Evolutionary conservation across 2,888 invertebrate genomes (phyloP), one percentile per base, ranked within the genome.

Genomic region (Heliconius ismenius): DNA sequence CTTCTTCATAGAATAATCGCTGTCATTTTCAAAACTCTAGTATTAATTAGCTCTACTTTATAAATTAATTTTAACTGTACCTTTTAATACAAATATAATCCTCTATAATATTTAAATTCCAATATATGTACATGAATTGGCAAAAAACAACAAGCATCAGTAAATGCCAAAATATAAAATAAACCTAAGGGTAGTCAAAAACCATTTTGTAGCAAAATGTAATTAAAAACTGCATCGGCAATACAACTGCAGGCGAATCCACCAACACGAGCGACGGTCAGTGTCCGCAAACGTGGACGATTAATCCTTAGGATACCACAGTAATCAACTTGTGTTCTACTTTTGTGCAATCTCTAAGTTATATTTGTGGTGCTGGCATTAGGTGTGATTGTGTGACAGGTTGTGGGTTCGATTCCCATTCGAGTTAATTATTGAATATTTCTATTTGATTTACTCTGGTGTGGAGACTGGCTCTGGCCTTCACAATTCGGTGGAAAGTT

Each of bases 151-250:
- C 32, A 39, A n/a, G 65, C 24, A 54, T 21, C 28, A 54, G 13
- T n/a, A 54, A 36, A 24, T 65, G 32, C n/a, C 39, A 36, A 65
- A 49, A 49, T 21, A n/a, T 36, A 28, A 49, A 69, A 28, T 11
- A 32, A 70, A 62, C 21, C 24, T 1, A 62, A 43, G 43, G 43
- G 21, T 13, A 26, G 28, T 21, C 62, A 21, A 73, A 73, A 73
- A 13, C 39, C 21, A 26, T 63, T 73, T 43, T 26, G n/a, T 73
- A 43, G 62, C 62, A 26, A 43, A 62, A 28, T 62, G 43, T 63
- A 73, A 63, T 73, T 73, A 73, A 73, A 73, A 73, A 73, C 60
- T 63, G 73, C 73, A 73, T 73, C 73, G 73, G 24, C 24, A 21
- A 62, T 73, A 36, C 28, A 73, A 43, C 36, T 73, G 62, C 26